Conservation (phyloP, 2,888 invertebrate genomes). For the Phania funesta region DNA sequence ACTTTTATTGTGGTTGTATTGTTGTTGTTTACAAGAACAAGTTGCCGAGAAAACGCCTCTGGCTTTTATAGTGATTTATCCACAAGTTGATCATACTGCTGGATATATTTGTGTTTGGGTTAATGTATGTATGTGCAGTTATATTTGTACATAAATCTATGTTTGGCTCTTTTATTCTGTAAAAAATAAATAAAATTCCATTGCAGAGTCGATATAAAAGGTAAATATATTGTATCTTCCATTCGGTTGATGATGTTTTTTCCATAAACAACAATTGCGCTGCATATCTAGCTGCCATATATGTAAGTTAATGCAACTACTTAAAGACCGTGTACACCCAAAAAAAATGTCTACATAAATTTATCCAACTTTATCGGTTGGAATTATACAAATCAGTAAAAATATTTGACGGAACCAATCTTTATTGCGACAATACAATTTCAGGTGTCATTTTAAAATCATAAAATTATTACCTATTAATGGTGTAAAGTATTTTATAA, state of each 20-base stretch:
- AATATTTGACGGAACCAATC: no score
- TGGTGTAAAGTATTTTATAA: no score
- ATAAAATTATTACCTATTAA: no score
- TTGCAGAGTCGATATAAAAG: slow-evolving; percentile 47
- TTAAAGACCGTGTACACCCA: not conserved
- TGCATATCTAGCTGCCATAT: not conserved
- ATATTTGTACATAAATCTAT: not conserved
- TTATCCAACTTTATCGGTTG: no score
- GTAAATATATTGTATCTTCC: slow-evolving; percentile 31
- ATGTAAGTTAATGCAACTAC: not conserved
- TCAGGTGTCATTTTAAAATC: no score
- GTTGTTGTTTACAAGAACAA: no score
- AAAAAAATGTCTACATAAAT: no score
- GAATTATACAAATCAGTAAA: no score
- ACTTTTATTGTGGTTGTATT: no score
- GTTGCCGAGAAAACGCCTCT: not conserved
- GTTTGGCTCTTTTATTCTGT: not conserved
- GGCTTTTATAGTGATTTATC: not conserved
- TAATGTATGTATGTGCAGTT: not conserved
- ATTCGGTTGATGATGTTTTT: slow-evolving; percentile 26
- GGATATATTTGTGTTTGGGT: not conserved
- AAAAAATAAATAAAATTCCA: slow-evolving; percentile 40
- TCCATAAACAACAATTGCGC: slow-evolving; percentile 27
- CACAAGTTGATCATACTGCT: not conserved
- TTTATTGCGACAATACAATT: no score